Percentiles rank a stretch among this genome's conserved stretches.
These are phyloP conservation scores for Laupala kohalensis DNA, from an alignment of 1,140 invertebrate species.

Conservation along the genomic window DNA sequence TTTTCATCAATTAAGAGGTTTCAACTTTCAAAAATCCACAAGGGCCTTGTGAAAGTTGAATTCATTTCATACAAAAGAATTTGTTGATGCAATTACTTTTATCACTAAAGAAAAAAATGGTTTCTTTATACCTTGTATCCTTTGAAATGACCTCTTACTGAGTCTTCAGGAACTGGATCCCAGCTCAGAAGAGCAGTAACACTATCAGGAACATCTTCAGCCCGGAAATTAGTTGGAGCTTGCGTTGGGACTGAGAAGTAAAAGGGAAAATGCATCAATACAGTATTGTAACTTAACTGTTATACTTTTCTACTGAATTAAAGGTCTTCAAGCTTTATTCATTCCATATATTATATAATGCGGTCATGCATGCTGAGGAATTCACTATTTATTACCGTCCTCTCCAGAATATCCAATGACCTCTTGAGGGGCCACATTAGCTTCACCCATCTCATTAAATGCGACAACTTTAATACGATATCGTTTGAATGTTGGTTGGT, in stretches of 20 bases:
- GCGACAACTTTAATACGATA: conserved; percentile 88
- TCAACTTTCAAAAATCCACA: too few species aligned
- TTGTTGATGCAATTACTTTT: too few species aligned
- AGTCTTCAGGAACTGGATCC: conserved; percentile 61
- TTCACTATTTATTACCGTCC: conserved; percentile 56
- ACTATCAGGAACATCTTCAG: conserved; percentile 54
- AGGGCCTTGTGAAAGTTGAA: too few species aligned
- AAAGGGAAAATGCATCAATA: neutral
- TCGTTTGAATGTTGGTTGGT: conserved; percentile 80
- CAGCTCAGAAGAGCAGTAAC: conserved; percentile 70
- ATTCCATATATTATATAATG: too few species aligned
- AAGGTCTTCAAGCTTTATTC: too few species aligned
- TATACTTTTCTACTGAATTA: too few species aligned
- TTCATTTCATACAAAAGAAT: too few species aligned
- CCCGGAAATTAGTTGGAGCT: conserved; percentile 72
- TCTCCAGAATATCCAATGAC: conserved; percentile 90
- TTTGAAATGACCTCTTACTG: conserved; percentile 78
- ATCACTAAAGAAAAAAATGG: too few species aligned
- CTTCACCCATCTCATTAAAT: conserved; percentile 79
- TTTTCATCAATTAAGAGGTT: too few species aligned
- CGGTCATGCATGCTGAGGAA: too few species aligned
- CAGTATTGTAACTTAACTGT: too few species aligned
- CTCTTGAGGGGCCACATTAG: conserved; percentile 66
- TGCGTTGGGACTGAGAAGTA: conserved; percentile 50
- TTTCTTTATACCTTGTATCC: conserved; percentile 78